phyloP scores from a whole-genome alignment of 1,140 invertebrate species.

The Procambarus clarkii region DNA sequence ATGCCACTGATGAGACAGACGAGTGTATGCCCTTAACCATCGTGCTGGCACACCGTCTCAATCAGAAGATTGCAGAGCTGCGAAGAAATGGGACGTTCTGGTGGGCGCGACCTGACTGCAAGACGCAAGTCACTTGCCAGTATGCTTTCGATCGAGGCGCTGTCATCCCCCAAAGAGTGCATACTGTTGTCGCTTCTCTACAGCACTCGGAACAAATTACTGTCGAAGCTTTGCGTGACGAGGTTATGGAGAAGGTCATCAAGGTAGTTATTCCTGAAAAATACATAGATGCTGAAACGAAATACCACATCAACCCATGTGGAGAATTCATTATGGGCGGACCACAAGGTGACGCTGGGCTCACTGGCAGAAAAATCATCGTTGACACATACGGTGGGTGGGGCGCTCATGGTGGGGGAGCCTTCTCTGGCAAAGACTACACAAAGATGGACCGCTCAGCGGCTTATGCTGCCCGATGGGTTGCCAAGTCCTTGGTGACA shows the following conservation, averaged over 20 bases:
- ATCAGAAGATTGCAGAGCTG: too few species aligned
- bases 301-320: slow-evolving; percentile 74
- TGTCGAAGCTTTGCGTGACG: too few species aligned
- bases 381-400: too few species aligned
- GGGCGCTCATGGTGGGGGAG: slow-evolving; percentile 82
- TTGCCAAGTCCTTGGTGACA: slow-evolving; percentile 82
- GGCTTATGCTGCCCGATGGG: slow-evolving; percentile 97
- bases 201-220: slow-evolving; percentile 82
- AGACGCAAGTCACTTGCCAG: too few species aligned
- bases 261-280: slow-evolving; percentile 93
- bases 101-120: too few species aligned
- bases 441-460: slow-evolving; percentile 98
- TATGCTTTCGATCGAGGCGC: slow-evolving; percentile 76
- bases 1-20: too few species aligned
- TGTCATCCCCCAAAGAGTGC: slow-evolving; percentile 94
- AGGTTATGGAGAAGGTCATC: slow-evolving; percentile 77
- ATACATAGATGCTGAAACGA: slow-evolving; percentile 94
- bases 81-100: too few species aligned
- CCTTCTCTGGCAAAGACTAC: slow-evolving; percentile 97
- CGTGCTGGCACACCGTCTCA: slow-evolving; percentile 77
- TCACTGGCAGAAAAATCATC: slow-evolving; percentile 79
- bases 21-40: slow-evolving; percentile 20
- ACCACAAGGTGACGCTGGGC: slow-evolving; percentile 94
- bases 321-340: slow-evolving; percentile 82
- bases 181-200: slow-evolving; percentile 97